Evolutionary conservation across 1,140 invertebrate genomes (phyloP).

Genomic region (Anastatus disparis): DNA sequence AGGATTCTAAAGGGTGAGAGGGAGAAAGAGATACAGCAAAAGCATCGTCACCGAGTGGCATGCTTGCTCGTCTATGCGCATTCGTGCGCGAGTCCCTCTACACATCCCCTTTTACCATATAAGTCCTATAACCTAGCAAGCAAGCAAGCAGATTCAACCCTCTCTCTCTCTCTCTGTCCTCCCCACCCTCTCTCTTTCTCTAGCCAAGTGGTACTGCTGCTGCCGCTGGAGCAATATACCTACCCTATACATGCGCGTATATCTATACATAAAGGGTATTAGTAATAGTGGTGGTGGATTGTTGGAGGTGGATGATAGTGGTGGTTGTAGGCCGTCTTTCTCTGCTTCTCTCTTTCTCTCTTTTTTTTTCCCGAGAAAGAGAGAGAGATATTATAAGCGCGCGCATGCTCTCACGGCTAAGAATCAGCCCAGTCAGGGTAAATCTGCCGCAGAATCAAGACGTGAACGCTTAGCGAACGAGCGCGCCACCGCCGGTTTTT

Average conservation of each 20-base stretch:
- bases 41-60: too few relatives aligned
- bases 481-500: too few relatives aligned
- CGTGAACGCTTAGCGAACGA: constrained; percentile 47
- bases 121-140: too few relatives aligned
- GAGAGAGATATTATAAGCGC: constrained; percentile 37
- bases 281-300: neutral
- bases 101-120: too few relatives aligned
- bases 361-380: too few relatives aligned
- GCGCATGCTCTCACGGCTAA: constrained; percentile 63
- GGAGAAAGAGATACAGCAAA: too few relatives aligned
- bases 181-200: neutral
- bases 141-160: too few relatives aligned
- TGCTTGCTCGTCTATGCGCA: constrained; percentile 10
- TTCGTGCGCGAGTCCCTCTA: constrained; percentile 7
- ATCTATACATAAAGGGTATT: too few relatives aligned
- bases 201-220: neutral
- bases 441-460: constrained; percentile 64
- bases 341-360: too few relatives aligned
- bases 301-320: neutral
- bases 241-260: neutral
- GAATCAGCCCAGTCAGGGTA: constrained; percentile 65
- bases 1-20: too few relatives aligned
- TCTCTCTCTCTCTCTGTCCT: too few relatives aligned
- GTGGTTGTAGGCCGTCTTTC: neutral
- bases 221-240: too few relatives aligned